Evolutionary conservation across 2,888 invertebrate species (phyloP), one percentile per base, ranked within the genome.

Genomic region (Phasia obesa): DNA sequence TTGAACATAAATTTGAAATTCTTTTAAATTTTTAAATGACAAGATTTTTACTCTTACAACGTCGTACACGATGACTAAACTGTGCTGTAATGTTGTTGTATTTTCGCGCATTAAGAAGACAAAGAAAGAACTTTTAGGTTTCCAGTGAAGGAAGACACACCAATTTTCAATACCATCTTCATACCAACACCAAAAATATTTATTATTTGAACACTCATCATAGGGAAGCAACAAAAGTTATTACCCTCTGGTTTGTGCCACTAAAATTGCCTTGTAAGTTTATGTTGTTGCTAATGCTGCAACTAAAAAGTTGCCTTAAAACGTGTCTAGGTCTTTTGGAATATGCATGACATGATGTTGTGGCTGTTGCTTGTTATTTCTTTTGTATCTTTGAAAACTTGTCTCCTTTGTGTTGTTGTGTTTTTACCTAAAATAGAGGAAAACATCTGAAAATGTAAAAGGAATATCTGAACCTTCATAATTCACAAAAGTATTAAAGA

Each of bases 401-500:
- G 15, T 15, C 31, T 49, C 31, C 6, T 35, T 65, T 49, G 31
- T 31, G 49, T 19, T 64, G 47, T 19, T 64, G 47, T 62, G 31
- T 47, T 53, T 9, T 11, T 35, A 11, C 11, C 11, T 11, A 9
- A 21, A 51, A 60, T 38, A 27, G 17, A 59, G 19, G 27, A 51
- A 53, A 23, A 47, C 15, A 44, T 55, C 0, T 42, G 35, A 62
- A 73, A 64, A 53, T 23, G 17, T 49, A 17, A 6, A 49, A 49
- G 31, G 47, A 59, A 59, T 23, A 57, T 49, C 17, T 59, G 13
- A 70, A 71, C 35, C 55, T 51, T 67, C 67, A 74, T 80, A 80
- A 80, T 60, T 80, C 53, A 35, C 60, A 80, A 49, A 35, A 51
- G 17, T 47, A 67, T 67, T 80, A 74, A 74, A 74, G 79, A 79